Evolutionary conservation across 2,113 vertebrate species (phyloP), one percentile per base, ranked within the genome.

Genomic region (Grammomys dolichurus): DNA sequence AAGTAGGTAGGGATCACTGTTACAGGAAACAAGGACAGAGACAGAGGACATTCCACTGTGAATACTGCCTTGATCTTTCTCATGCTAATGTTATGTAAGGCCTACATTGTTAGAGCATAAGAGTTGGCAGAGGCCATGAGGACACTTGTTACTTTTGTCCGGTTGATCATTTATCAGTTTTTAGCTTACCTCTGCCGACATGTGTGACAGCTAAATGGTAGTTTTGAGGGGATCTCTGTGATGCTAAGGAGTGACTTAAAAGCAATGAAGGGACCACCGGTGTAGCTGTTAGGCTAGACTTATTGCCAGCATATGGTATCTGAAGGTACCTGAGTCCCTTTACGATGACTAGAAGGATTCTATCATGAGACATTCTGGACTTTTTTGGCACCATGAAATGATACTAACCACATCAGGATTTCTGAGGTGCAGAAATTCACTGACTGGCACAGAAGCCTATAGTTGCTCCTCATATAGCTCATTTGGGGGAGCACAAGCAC

Each of bases 231-330:
- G 67, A 86, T 93, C 78, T 56, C 67, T 82, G 72, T 51, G 92
- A 95, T 89, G 26, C 95, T 76, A 58, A 96, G 63, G 86, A 96
- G 89, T 95, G 92, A 96, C 96, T 98, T 95, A 96, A 97, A 96
- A 95, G 90, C 95, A 90, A 93, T 95, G 82, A 96, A 60, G 95
- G 94, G 96, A 90, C 65, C 67, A 75, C 96, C 31, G 19, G 78
- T 77, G 92, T 81, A 73, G 43, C 89, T 93, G 88, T 97, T 95
- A 97, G 88, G 65, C 73, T 73, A 95, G 96, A 97, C 86, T 92
- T 96, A 97, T 60, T 92, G 72, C 96, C 88, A 91, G 33, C 92
- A 95, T 97, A 91, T 84, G 92, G 96, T 73, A 90, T 95, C 90
- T 67, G 77, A 92, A 93, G 48, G 96, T 89, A 77, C 77, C 94